These are phyloP conservation scores for Chymomyza procnemis DNA, from an alignment of 2,888 invertebrate genomes.

Conservation along the genomic window DNA sequence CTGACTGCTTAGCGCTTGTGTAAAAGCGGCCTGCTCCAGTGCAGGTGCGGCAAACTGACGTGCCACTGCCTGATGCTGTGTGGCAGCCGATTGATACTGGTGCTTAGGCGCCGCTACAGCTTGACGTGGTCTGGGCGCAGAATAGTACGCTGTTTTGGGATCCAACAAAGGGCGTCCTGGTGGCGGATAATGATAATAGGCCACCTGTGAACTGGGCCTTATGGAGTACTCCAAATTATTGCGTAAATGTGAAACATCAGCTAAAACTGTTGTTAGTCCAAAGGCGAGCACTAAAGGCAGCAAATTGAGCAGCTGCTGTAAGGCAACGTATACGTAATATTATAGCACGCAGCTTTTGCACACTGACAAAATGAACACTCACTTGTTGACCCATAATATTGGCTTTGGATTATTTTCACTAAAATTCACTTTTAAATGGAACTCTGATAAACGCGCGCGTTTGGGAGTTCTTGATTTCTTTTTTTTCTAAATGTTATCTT, in stretches of 20 bases:
- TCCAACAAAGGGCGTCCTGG: conserved; percentile 37
- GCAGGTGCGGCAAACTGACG: conserved; percentile 62
- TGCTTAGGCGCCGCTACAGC: conserved; percentile 12
- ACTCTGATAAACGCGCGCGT: not conserved
- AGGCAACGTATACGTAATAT: conserved; percentile 10
- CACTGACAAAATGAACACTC: conserved; percentile 41
- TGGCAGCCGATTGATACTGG: conserved; percentile 4
- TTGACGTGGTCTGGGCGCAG: not conserved
- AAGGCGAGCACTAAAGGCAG: not conserved
- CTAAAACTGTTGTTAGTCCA: conserved; percentile 10
- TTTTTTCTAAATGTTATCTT: conserved; percentile 27
- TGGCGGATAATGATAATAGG: conserved; percentile 68
- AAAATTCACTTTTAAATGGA: conserved; percentile 5
- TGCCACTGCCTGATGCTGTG: conserved; percentile 42
- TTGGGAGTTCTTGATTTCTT: conserved; percentile 13
- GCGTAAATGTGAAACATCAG: conserved; percentile 51
- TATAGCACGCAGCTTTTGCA: not conserved
- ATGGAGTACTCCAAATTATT: conserved; percentile 45
- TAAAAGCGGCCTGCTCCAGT: conserved; percentile 72
- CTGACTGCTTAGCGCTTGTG: conserved; percentile 65
- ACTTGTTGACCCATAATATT: conserved; percentile 49
- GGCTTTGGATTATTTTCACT: conserved; percentile 2
- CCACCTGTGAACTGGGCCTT: conserved; percentile 46
- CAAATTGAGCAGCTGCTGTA: conserved; percentile 1
- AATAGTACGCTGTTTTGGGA: not conserved